phyloP scores from a whole-genome alignment of 2,113 vertebrate species.

The Erinaceus europaeus region DNA sequence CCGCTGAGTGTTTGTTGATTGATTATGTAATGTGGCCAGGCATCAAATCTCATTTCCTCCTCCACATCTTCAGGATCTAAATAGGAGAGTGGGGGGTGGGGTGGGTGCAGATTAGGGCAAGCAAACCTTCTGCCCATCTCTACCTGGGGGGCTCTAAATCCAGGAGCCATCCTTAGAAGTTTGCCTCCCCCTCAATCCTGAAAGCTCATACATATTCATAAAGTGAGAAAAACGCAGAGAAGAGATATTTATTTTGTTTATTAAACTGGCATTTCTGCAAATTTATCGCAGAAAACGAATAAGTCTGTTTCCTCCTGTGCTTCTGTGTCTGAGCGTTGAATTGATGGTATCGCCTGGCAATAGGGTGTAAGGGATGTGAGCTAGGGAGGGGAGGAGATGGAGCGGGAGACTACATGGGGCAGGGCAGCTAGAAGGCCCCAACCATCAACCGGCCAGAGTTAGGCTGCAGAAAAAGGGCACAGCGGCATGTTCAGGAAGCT shows the following conservation, averaged over 20 bases:
- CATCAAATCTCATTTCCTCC: not conserved
- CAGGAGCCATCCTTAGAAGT: not conserved
- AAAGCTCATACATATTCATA: slow-evolving; percentile 52
- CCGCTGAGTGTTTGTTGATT: not conserved
- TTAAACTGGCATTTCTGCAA: slow-evolving; percentile 37
- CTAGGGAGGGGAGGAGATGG: not conserved
- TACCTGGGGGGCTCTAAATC: not conserved
- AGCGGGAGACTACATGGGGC: not conserved
- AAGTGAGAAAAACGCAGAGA: slow-evolving; percentile 36
- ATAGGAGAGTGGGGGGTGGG: no score
- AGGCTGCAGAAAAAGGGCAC: not conserved
- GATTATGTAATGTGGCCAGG: not conserved
- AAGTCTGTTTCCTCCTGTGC: slow-evolving; percentile 27
- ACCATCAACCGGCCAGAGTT: not conserved
- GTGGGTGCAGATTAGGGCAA: not conserved
- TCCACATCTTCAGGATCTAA: not conserved
- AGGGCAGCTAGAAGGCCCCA: not conserved
- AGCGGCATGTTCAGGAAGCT: accelerated
- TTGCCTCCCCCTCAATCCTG: not conserved
- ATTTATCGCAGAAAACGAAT: slow-evolving; percentile 32
- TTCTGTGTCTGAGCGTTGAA: slow-evolving; percentile 13
- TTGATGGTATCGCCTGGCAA: not conserved
- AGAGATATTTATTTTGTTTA: slow-evolving; percentile 64
- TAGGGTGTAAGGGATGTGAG: no score
- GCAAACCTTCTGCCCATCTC: not conserved